These are phyloP conservation scores for Aleadryas rufinucha DNA, from an alignment of 2,113 vertebrate genomes.

Conservation along the genomic window DNA sequence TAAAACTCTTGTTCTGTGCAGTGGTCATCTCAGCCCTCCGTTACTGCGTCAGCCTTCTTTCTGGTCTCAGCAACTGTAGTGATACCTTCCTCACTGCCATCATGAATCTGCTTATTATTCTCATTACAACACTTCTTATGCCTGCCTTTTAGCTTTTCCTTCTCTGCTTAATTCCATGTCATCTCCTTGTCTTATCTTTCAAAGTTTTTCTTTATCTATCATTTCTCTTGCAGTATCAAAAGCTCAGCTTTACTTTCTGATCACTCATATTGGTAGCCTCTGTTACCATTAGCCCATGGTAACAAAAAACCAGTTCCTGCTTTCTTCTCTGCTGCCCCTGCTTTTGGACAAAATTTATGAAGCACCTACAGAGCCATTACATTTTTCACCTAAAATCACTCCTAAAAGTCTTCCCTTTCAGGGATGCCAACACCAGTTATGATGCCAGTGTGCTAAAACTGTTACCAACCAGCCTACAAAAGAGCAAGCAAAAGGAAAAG, in stretches of 20 bases:
- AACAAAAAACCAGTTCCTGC: not conserved
- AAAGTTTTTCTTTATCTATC: not conserved
- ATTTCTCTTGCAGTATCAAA: not conserved
- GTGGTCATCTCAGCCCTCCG: not conserved
- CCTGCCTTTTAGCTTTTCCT: not conserved
- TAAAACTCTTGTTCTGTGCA: not conserved
- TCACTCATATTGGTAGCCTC: not conserved
- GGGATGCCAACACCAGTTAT: not conserved
- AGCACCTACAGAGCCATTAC: not conserved
- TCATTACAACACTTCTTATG: not conserved
- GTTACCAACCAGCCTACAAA: not conserved
- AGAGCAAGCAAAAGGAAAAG: not conserved
- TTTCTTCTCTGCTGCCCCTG: not conserved
- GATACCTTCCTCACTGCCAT: not conserved
- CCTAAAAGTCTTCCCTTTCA: not conserved
- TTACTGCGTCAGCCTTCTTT: not conserved
- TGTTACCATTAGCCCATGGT: not conserved
- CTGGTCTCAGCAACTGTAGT: not conserved
- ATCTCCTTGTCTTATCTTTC: not conserved
- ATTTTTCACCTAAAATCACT: not conserved
- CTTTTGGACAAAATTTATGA: not conserved
- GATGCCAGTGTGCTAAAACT: not conserved
- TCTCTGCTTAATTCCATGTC: not conserved
- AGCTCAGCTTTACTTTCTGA: not conserved
- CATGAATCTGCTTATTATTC: not conserved